Conservation (phyloP, 2,888 invertebrate genomes). For the Campoplex nolae region DNA sequence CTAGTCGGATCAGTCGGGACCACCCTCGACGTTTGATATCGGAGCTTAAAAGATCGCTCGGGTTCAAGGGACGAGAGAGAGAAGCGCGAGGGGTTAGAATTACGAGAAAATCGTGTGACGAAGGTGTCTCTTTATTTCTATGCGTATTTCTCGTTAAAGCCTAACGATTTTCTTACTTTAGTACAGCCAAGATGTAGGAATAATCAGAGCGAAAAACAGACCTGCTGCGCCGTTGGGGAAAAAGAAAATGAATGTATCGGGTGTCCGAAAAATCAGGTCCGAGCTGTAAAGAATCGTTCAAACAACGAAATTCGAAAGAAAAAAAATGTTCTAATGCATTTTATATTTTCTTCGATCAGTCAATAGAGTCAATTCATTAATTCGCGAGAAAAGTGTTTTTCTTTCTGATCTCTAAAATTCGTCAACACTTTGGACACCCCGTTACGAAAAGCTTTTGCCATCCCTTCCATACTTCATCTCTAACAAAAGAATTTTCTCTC, state of each 20-base stretch:
- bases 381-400: too few species aligned
- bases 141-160: constrained; percentile 5
- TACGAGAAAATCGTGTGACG: not conserved
- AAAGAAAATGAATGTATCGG: not conserved
- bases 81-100: not conserved
- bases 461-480: not conserved
- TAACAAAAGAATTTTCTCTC: not conserved
- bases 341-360: not conserved
- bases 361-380: too few species aligned
- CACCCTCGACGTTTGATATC: constrained; percentile 14
- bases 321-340: not conserved
- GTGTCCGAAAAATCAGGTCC: not conserved
- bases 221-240: not conserved
- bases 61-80: constrained; percentile 2
- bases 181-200: not conserved
- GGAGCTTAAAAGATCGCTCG: not conserved
- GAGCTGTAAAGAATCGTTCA: not conserved
- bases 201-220: constrained; percentile 4
- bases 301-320: not conserved
- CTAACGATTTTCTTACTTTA: not conserved
- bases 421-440: not conserved
- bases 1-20: not conserved
- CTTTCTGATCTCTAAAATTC: too few species aligned
- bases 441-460: not conserved
- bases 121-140: not conserved